A percentile compares a stretch with the other conserved stretches of the same genome.
phyloP scores from a whole-genome alignment of 92 coral and sea anemone genomes.

The Porites divaricata region DNA sequence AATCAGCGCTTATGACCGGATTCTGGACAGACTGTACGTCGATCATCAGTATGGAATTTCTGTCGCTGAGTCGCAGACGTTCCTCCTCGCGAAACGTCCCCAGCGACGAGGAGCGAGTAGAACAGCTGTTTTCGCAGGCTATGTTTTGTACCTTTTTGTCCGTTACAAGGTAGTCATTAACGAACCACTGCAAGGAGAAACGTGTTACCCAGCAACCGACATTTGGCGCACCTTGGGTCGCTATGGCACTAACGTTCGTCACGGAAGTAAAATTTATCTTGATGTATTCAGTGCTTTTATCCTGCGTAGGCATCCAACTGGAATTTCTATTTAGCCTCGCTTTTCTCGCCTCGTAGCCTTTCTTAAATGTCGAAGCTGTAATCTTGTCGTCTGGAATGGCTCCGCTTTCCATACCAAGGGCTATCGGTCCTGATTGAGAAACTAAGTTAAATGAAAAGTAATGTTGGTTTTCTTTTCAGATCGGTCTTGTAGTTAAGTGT shows the following conservation, averaged over 20 bases:
- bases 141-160: not conserved
- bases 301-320: constrained; percentile 12
- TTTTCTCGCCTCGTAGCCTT: not conserved
- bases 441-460: not conserved
- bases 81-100: too few species aligned
- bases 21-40: too few species aligned
- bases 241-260: constrained; percentile 25
- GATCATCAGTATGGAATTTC: too few species aligned
- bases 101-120: too few species aligned
- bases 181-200: not conserved
- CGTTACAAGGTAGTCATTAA: not conserved
- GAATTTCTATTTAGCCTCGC: constrained; percentile 15
- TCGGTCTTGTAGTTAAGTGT: not conserved
- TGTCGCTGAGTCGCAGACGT: too few species aligned
- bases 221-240: constrained; percentile 40
- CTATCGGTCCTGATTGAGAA: not conserved
- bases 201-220: constrained; percentile 21
- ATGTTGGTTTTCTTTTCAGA: too few species aligned
- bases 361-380: not conserved
- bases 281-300: not conserved
- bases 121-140: not conserved
- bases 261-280: not conserved
- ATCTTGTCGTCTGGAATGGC: not conserved
- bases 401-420: constrained; percentile 31
- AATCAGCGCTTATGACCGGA: too few species aligned